A percentile compares a stretch with the other conserved stretches of the same genome.
These are phyloP conservation scores for Platalea minor DNA, from an alignment of 2,797 vertebrate species.

Conservation along the genomic window DNA sequence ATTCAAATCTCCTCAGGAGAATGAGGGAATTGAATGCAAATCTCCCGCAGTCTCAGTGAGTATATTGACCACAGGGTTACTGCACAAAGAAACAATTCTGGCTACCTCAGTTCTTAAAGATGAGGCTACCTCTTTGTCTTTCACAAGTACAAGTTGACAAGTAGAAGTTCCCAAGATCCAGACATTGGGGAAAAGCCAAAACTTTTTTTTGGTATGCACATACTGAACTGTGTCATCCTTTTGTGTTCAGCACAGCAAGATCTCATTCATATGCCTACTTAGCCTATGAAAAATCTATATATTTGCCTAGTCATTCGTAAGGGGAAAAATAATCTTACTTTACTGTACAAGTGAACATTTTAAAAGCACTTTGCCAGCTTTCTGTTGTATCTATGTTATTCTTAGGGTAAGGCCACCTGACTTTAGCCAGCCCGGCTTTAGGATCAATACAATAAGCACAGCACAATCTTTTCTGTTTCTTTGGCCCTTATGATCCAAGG, in stretches of 20 bases:
- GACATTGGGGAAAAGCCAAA: not conserved
- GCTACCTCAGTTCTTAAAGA: not conserved
- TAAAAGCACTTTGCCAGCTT: not conserved
- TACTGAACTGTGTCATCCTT: not conserved
- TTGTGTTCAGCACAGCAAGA: not conserved
- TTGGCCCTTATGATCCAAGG: not conserved
- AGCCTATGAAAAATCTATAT: not conserved
- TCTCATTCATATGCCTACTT: not conserved
- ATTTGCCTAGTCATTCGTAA: not conserved
- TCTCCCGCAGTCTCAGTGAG: not conserved
- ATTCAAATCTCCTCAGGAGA: not conserved
- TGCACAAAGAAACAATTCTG: not conserved
- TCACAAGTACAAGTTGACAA: not conserved
- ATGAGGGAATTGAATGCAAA: not conserved
- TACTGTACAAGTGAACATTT: not conserved
- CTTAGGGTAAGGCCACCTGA: not conserved
- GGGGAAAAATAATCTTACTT: not conserved
- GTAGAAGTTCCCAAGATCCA: not conserved
- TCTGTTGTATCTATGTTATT: not conserved
- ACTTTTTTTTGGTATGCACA: accelerated
- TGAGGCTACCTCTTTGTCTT: not conserved
- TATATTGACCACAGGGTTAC: accelerated
- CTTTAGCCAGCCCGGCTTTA: not conserved
- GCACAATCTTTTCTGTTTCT: not conserved
- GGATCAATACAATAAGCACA: not conserved